Evolutionary conservation across 2,113 vertebrate genomes (phyloP), one percentile per base, ranked within the genome.

Genomic region (Formicarius rufipectus): DNA sequence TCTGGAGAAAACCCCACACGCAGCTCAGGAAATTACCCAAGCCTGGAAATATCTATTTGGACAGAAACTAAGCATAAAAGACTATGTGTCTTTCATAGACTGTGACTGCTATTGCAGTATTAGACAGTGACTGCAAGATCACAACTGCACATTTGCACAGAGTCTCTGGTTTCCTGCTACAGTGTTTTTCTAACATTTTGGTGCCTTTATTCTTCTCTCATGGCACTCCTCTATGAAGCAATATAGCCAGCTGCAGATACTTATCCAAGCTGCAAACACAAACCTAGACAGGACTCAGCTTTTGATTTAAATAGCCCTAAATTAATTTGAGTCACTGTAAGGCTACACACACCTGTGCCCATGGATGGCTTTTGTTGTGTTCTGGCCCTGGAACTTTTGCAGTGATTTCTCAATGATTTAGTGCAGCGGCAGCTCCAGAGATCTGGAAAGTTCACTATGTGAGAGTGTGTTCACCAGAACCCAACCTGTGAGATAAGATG

Each of bases 281-380:
- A 75, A 95, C 87, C 63, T 90, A 86, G 86, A 92, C 90, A 82
- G 74, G 66, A 97, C 95, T 82, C 69, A 89, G 84, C 58, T 94
- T 95, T 92, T 95, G 74, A 89, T 95, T 93, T 96, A 96, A 96
- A 95, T 78, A 94, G 42, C n/a, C 69, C 59, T 81, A 93, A 90
- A 96, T 93, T 94, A 97, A 92, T 96, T 95, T 87, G 81, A 95
- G 80, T 93, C 82, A 83, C 37, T 93, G 27, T 78, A 93, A 89
- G 79, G 91, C 81, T 90, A 68, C 59, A 85, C 31, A 91, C 90
- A 95, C 92, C 82, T 96, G 82, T 97, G 90, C n/a, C 72, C 69
- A 67, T 7, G 47, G 84, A 87, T 83, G 47, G 21, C 17, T 91
- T 92, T 89, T 93, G n/a, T 78, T 69, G 20, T 78, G 14, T 59